Conservation (phyloP, 2,113 vertebrate species). For the Dasypus novemcinctus region DNA sequence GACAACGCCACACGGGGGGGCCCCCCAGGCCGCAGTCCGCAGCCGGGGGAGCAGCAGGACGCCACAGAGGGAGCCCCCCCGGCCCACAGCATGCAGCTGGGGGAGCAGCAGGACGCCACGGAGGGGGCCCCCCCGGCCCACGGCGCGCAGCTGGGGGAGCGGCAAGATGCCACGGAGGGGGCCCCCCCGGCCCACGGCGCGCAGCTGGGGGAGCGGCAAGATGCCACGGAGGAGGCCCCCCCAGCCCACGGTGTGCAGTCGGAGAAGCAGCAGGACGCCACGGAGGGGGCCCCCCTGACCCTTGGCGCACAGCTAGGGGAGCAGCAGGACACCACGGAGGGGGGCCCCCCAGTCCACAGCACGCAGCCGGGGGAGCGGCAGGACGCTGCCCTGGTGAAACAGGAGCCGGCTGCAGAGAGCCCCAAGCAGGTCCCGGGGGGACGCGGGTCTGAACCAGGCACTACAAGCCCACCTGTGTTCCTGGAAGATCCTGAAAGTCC, state of each 20-base stretch:
- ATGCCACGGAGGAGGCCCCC: no score
- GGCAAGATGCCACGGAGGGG: not conserved
- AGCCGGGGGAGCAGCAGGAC: not conserved
- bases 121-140: not conserved
- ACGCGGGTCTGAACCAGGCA: not conserved
- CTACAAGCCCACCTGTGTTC: not conserved
- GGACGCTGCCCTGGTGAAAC: not conserved
- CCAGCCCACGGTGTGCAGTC: no score
- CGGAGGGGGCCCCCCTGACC: not conserved
- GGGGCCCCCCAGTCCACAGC: conserved; percentile 49
- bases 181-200: conserved; percentile 65
- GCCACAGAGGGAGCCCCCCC: conserved; percentile 36
- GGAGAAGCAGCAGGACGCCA: not conserved
- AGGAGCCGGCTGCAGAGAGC: not conserved
- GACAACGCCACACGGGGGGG: conserved; percentile 63
- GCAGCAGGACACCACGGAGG: not conserved
- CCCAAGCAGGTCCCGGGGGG: no score
- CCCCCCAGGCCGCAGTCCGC: conserved; percentile 44
- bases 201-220: no score
- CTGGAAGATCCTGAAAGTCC: not conserved
- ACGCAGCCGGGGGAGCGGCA: not conserved
- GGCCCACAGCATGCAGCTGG: not conserved
- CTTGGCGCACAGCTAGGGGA: not conserved
- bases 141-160: not conserved
- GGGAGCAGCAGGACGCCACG: not conserved